A percentile compares a stretch with the other conserved stretches of the same genome.
Evolutionary conservation across 1,140 invertebrate species (phyloP).

Genomic region (Hyposmocoma kahamanoa): DNA sequence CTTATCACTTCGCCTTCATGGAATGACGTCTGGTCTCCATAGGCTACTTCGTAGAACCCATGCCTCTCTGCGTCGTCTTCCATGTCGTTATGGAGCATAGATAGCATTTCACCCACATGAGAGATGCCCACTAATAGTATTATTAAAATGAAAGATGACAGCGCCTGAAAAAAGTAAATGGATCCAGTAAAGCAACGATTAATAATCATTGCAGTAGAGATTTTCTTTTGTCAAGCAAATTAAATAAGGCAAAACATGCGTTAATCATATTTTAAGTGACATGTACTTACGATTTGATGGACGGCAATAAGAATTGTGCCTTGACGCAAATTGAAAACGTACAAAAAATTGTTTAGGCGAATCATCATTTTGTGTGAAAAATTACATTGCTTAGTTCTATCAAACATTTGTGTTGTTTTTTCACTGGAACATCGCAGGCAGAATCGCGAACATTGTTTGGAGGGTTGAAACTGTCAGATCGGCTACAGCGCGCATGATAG

Average conservation of each 20-base stretch:
- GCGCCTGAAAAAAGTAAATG: conserved; percentile 42
- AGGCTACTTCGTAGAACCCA: conserved; percentile 48
- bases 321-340: conserved; percentile 64
- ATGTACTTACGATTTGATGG: conserved; percentile 64
- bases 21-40: conserved; percentile 43
- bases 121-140: conserved; percentile 60
- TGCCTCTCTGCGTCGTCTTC: conserved; percentile 58
- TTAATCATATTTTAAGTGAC: too few relatives aligned
- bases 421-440: conserved; percentile 30
- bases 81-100: conserved; percentile 63
- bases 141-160: conserved; percentile 59
- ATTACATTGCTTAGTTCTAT: conserved; percentile 57
- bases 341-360: conserved; percentile 64
- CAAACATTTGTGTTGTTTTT: conserved; percentile 60
- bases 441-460: conserved; percentile 43
- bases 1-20: conserved; percentile 55
- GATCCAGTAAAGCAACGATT: background rate
- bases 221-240: too few relatives aligned
- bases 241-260: too few relatives aligned
- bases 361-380: conserved; percentile 58
- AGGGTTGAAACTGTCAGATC: conserved; percentile 11
- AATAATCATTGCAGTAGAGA: background rate
- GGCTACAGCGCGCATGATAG: conserved; percentile 44
- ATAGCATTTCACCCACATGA: conserved; percentile 56
- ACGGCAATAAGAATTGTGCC: conserved; percentile 66